Base-by-base conservation (phyloP, 92 coral and sea anemone genomes). In the Isaurus tuberculatus region DNA sequence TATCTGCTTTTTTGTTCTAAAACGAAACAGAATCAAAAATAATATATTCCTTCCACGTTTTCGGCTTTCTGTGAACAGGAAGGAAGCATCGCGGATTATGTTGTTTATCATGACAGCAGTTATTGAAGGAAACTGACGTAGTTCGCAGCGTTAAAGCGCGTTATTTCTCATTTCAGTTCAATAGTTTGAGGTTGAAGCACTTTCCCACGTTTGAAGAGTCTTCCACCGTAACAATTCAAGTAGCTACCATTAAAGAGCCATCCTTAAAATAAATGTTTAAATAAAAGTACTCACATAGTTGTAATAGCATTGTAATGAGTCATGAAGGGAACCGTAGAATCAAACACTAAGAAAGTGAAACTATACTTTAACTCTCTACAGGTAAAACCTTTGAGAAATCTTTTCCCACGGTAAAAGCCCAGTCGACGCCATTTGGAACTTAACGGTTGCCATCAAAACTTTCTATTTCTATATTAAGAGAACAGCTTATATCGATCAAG, bases 381-480 rank as follows among this genome's bases (percentile, higher is more conserved):
- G 33, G 2, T 65, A 28, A 36, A 5, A 25, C 19, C 6, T 1
- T 49, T 33, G 26, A 26, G 13, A 2, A n/a, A 1, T 73, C 26
- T 75, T 77, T 77, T 77, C 82, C 82, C 82, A 77, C 70, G 82
- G 82, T 23, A 34, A 69, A 34, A 53, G 36, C 69, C 69, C 53
- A 31, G 13, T 57, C 32, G 28, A 77, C 46, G 29, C 43, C 43
- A 31, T 58, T 57, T 57, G 31, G 53, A 33, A 55, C 16, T 34
- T 23, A 77, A 77, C 55, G 82, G 63, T 37, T 2, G 27, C 40
- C 33, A 77, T 77, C 53, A 33, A 72, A 28, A 27, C 60, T 16
- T 72, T 37, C 25, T 8, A 26, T 58, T 77, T 57, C 82, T 77
- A 77, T 77, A 77, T 77, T 55, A 77, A 77, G 82, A 57, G 28